phyloP scores from a whole-genome alignment of 2,888 invertebrate species.

The Willowsia nigromaculata region DNA sequence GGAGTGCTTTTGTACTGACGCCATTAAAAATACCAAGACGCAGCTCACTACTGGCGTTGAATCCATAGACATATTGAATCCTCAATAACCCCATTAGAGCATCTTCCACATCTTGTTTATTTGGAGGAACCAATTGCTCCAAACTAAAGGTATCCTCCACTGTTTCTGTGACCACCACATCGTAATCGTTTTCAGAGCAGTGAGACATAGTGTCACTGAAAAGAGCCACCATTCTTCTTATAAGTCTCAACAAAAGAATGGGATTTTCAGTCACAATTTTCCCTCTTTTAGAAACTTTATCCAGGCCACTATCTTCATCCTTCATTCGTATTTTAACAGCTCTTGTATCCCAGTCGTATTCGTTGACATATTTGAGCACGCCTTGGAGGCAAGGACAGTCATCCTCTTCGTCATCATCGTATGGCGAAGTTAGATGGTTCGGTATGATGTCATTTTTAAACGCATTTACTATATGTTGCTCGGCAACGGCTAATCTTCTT shows the following conservation, averaged over 20 bases:
- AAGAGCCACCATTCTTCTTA: not conserved
- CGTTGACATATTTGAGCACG: not conserved
- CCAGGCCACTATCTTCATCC: not conserved
- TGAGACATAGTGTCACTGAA: not conserved
- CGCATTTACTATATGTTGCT: not conserved
- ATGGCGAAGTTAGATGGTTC: not conserved
- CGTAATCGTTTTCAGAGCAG: not conserved
- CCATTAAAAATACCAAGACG: not conserved
- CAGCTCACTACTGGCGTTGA: constrained; percentile 1
- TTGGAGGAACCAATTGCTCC: not conserved
- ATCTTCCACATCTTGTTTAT: not conserved
- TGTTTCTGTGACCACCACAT: not conserved
- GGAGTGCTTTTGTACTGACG: not conserved
- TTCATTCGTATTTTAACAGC: not conserved
- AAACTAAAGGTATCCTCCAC: not conserved
- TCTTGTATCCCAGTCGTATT: not conserved
- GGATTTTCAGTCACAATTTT: not conserved
- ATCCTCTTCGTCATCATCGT: no score
- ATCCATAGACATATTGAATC: constrained; percentile 24
- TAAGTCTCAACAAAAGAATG: not conserved
- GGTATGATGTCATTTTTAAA: not conserved
- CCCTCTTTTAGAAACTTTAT: not conserved
- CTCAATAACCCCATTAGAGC: not conserved
- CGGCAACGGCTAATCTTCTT: not conserved
- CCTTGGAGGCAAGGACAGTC: not conserved